Conservation (phyloP, 2,113 vertebrate genomes). For the Sarotherodon lohbergeri region DNA sequence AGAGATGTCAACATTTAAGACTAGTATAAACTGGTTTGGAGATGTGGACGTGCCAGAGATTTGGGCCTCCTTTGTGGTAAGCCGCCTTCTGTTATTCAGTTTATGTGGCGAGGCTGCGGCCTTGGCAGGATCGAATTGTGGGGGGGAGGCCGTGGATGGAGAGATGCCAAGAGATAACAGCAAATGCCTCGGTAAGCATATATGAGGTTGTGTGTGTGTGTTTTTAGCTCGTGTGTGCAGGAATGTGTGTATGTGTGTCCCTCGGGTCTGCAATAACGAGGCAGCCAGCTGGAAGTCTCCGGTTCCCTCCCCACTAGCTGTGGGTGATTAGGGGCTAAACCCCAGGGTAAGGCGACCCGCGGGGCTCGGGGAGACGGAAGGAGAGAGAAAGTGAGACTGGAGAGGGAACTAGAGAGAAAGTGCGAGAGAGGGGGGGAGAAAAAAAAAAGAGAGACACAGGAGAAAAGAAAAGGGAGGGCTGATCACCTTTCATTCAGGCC, state of each 20-base stretch:
- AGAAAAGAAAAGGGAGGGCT: conserved; percentile 4
- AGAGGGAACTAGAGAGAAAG: background rate
- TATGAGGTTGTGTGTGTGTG: conserved; percentile 49
- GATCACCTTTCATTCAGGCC: conserved; percentile 51
- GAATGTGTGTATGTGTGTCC: conserved; percentile 46
- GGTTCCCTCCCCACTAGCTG: conserved; percentile 60
- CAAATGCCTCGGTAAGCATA: conserved; percentile 58
- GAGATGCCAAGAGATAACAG: conserved; percentile 67
- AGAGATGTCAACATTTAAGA: background rate
- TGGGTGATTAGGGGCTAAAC: conserved; percentile 66
- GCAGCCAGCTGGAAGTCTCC: conserved; percentile 66
- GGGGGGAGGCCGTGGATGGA: conserved; percentile 32
- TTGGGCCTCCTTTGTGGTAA: background rate
- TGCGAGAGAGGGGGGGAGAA: background rate
- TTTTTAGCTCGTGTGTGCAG: conserved; percentile 37
- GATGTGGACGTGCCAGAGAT: conserved; percentile 3
- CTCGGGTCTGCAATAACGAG: conserved; percentile 58
- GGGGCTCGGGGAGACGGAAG: conserved; percentile 7
- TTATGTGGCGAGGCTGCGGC: conserved; percentile 33
- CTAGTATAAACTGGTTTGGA: conserved; percentile 39
- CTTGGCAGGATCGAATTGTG: conserved; percentile 46
- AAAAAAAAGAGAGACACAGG: background rate
- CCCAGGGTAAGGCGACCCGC: conserved; percentile 58
- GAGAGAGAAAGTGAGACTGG: background rate
- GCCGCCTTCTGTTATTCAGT: conserved; percentile 43